Base-by-base conservation (phyloP, 2,888 invertebrate species). In the Ophion slaviceki region DNA sequence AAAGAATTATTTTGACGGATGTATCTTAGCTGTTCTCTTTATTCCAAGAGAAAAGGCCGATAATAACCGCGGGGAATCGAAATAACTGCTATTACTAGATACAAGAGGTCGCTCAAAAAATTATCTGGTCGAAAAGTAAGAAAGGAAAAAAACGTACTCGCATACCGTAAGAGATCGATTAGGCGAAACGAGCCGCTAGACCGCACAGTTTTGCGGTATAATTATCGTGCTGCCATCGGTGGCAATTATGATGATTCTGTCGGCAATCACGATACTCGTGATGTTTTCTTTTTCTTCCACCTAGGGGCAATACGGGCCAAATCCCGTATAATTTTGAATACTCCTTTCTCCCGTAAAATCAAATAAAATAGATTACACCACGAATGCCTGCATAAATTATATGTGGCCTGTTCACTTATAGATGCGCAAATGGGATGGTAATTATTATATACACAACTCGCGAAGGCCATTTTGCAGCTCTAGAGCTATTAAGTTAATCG, bases 51-150 rank as follows among this genome's bases (percentile, higher is more conserved):
- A 59, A 53, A 62, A 61, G 62, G 71, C 84, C 77, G 86, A 85
- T 88, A 87, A 88, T 89, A 84, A 87, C 81, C 79, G 70, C 67
- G 47, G 72, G 75, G 87, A 88, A 90, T 88, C 85, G 82, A 86
- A 87, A 92, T 91, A 90, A 91, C 90, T 91, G 89, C 92, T 91
- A 91, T 93, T 93, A 92, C 88, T 87, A 88, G 86, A 68, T 57
- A 53, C 57, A 72, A 66, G 78, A 89, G 89, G 88, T 90, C 87
- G 88, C 89, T 91, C 93, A 93, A 93, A 93, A 93, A 93, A 93
- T 57, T 36, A 20, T 59, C 24, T 11, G n/a, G 72, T 10, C 57
- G 10, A 20, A 92, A 92, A 92, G 92, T 92, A 92, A 91, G 90
- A 91, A 92, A 92, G 92, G 92, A 91, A 92, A 86, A 88, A 87